phyloP scores from a whole-genome alignment of 1,140 invertebrate species.

The Diprion similis region DNA sequence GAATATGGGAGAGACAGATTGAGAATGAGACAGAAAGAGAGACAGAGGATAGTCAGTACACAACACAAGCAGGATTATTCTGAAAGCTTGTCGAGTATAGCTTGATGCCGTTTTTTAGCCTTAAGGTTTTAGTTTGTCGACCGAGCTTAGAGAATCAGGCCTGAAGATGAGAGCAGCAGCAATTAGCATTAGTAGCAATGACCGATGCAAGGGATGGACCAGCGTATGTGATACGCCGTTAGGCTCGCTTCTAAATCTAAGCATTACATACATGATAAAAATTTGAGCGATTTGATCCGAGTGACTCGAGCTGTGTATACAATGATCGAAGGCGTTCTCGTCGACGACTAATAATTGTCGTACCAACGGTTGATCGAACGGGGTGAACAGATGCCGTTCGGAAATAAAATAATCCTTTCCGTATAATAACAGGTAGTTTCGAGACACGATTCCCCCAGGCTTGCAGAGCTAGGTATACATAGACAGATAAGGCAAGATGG shows the following conservation, averaged over 20 bases:
- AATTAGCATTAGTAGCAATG: constrained; percentile 45
- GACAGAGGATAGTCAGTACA: constrained; percentile 23
- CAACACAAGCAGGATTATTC: constrained; percentile 11
- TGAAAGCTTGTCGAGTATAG: constrained; percentile 3
- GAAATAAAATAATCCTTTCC: neutral
- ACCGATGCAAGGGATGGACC: constrained; percentile 4
- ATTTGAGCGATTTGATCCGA: neutral
- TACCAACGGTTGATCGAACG: neutral
- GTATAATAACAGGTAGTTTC: too few species aligned
- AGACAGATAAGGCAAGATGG: neutral
- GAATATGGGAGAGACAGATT: neutral
- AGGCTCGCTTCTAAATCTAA: neutral
- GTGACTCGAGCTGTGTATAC: neutral
- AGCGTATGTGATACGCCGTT: neutral
- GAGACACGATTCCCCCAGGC: neutral
- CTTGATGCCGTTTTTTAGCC: constrained; percentile 1
- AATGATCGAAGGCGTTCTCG: neutral
- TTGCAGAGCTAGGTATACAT: neutral
- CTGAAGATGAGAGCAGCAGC: constrained; percentile 59
- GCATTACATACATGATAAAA: neutral
- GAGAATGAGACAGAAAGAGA: constrained; percentile 13
- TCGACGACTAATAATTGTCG: neutral
- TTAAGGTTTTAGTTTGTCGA: constrained; percentile 6
- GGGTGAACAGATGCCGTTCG: neutral
- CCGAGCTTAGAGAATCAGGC: constrained; percentile 49